These are phyloP conservation scores for Drosophila barbarae DNA, from an alignment of 2,888 invertebrate genomes.

Conservation along the genomic window DNA sequence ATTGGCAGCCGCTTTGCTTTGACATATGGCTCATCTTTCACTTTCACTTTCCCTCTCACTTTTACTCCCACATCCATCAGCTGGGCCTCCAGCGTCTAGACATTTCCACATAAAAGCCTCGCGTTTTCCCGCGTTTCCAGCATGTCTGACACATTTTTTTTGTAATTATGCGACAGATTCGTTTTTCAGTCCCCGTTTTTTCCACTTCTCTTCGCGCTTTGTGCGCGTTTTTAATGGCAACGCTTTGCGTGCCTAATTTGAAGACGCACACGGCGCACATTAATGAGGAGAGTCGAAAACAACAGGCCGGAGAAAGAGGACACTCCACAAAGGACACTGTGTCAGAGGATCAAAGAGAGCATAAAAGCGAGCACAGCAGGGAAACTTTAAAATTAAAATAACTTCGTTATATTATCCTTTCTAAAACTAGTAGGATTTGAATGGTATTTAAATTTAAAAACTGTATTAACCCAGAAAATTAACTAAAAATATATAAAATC, in stretches of 20 bases:
- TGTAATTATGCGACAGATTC: conserved; percentile 69
- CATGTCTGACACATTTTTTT: conserved; percentile 63
- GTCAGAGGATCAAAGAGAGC: background rate
- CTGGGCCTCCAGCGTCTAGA: conserved; percentile 49
- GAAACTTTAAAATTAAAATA: too few species aligned
- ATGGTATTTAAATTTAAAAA: background rate
- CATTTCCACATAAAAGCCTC: conserved; percentile 61
- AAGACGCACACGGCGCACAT: conserved; percentile 65
- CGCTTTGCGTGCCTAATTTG: conserved; percentile 70
- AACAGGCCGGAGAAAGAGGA: background rate
- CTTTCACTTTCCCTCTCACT: background rate
- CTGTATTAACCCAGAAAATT: background rate
- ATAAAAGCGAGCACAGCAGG: too few species aligned
- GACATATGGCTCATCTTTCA: conserved; percentile 36
- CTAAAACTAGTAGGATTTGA: background rate
- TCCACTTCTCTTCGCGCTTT: conserved; percentile 26
- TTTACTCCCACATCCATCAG: conserved; percentile 28
- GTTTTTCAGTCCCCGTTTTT: conserved; percentile 37
- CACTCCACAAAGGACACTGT: conserved; percentile 6
- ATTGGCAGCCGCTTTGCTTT: conserved; percentile 42
- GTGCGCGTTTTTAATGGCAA: conserved; percentile 60
- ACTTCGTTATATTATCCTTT: too few species aligned
- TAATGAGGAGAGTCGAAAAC: conserved; percentile 45
- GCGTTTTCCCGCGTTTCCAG: conserved; percentile 52
- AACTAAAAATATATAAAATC: background rate